These are phyloP conservation scores for Halcyon leucocephala DNA, from an alignment of 2,797 vertebrate species.

Conservation along the genomic window DNA sequence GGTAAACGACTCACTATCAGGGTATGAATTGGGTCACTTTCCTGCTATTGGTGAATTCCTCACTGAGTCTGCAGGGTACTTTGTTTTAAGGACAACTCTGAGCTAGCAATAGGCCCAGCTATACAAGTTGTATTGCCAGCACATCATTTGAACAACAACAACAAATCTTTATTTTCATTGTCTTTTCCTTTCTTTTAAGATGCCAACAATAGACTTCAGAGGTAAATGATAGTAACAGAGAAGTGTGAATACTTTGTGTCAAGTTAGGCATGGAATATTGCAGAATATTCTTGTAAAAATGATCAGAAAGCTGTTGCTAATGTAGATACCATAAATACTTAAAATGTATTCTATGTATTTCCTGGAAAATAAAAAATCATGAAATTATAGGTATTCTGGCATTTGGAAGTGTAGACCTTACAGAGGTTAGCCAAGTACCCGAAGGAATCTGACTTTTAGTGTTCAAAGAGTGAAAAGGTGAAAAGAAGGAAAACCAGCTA, in stretches of 20 bases:
- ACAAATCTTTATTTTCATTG: neutral
- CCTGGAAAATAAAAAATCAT: neutral
- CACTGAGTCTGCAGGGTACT: neutral
- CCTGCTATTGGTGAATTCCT: neutral
- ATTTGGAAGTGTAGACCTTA: neutral
- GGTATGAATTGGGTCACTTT: neutral
- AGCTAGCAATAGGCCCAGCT: neutral
- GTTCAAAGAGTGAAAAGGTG: neutral
- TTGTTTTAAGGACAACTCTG: neutral
- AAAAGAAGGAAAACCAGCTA: neutral
- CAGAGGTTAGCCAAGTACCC: neutral
- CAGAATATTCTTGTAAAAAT: neutral
- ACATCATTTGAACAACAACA: neutral
- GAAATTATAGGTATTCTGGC: neutral
- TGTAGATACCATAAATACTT: neutral
- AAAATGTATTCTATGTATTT: neutral
- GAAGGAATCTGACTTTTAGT: neutral
- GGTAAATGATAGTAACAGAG: neutral
- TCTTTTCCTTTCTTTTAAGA: neutral
- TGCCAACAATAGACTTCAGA: neutral
- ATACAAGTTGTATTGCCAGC: neutral
- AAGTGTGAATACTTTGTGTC: neutral
- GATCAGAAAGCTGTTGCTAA: neutral
- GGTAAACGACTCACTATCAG: accelerated
- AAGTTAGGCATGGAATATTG: neutral